Evolutionary conservation across 1,140 invertebrate species (phyloP).

Genomic region (Bombus superbus): DNA sequence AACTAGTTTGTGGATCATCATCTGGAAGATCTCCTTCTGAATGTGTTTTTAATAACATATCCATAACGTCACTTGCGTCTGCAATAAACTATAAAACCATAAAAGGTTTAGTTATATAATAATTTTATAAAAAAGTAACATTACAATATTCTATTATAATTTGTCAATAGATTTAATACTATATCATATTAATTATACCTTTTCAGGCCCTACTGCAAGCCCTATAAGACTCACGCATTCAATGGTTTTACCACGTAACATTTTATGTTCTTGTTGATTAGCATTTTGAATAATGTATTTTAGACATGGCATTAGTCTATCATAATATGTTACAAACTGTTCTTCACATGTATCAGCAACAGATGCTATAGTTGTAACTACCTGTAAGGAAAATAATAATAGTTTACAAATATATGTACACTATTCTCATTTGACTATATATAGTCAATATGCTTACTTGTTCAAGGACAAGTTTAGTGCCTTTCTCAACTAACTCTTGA

Average conservation of each 20-base stretch:
- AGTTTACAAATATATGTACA: not conserved
- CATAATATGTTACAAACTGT: slow-evolving; percentile 94
- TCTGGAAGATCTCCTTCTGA: slow-evolving; percentile 92
- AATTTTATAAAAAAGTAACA: not conserved
- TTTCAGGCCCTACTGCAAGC: slow-evolving; percentile 97
- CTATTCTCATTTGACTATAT: not conserved
- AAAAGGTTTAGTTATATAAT: slow-evolving; percentile 49
- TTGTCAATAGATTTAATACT: not conserved
- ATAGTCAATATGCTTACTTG: slow-evolving; percentile 85
- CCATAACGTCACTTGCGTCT: slow-evolving; percentile 98
- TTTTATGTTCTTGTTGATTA: slow-evolving; percentile 92
- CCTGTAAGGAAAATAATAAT: slow-evolving; percentile 63
- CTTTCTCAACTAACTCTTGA: slow-evolving; percentile 95
- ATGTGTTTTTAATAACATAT: slow-evolving; percentile 96
- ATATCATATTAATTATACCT: slow-evolving; percentile 82
- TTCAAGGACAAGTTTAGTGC: slow-evolving; percentile 98
- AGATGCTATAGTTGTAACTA: slow-evolving; percentile 98
- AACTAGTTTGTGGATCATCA: slow-evolving; percentile 98
- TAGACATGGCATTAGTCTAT: slow-evolving; percentile 96
- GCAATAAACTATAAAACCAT: slow-evolving; percentile 87
- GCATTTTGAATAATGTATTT: slow-evolving; percentile 99
- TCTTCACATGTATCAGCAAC: slow-evolving; percentile 99
- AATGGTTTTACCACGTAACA: slow-evolving; percentile 97
- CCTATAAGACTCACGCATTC: slow-evolving; percentile 99
- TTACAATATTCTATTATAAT: not conserved